A percentile compares a stretch with the other conserved stretches of the same genome.
Conservation (phyloP, 2,888 invertebrate genomes). For the Anthrax anthrax region DNA sequence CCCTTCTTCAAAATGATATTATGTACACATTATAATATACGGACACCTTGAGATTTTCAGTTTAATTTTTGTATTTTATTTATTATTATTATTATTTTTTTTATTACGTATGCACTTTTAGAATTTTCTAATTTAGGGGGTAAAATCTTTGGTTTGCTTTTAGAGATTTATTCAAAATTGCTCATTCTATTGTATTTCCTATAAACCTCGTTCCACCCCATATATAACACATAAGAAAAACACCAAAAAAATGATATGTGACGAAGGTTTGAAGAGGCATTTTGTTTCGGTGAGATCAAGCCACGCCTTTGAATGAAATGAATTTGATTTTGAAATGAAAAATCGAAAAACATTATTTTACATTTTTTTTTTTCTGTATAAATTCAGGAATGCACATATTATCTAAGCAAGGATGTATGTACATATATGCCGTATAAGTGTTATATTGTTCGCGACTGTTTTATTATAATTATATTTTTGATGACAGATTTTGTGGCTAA, state of each 20-base stretch:
- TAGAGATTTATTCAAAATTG: background rate
- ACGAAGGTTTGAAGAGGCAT: conserved; percentile 14
- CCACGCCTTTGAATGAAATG: conserved; percentile 9
- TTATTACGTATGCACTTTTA: too few relatives aligned
- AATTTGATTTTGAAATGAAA: too few relatives aligned
- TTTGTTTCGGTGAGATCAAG: conserved; percentile 8
- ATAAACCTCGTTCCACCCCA: background rate
- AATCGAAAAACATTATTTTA: background rate
- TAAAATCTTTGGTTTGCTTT: background rate
- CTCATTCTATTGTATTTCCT: background rate
- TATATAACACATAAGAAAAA: background rate
- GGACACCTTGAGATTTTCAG: background rate
- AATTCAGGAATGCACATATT: too few relatives aligned
- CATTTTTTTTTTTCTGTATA: too few relatives aligned
- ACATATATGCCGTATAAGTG: too few relatives aligned
- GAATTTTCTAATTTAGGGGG: too few relatives aligned
- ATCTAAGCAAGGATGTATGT: too few relatives aligned
- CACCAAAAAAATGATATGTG: conserved; percentile 1
- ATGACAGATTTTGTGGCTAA: background rate
- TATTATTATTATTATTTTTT: background rate
- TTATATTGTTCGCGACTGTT: too few relatives aligned
- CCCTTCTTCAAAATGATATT: background rate
- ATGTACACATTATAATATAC: background rate
- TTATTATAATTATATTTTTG: background rate
- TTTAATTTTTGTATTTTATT: background rate